Evolutionary conservation across 2,888 invertebrate species (phyloP).

Genomic region (Lacanobia oleracea): DNA sequence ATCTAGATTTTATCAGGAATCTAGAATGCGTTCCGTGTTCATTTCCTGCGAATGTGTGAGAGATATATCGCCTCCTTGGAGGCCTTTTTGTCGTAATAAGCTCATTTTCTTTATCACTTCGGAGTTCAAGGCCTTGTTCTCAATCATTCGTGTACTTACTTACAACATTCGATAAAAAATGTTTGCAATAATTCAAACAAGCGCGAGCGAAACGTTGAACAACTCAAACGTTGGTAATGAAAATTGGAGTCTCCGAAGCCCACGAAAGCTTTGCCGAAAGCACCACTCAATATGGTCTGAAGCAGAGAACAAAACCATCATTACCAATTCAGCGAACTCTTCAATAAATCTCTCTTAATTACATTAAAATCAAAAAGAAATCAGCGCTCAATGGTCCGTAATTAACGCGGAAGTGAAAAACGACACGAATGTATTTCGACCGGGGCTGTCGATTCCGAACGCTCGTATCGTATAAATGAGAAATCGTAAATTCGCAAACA

Average conservation of each 20-base stretch:
- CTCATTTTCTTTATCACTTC: constrained; percentile 41
- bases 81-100: constrained; percentile 40
- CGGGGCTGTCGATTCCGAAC: constrained; percentile 42
- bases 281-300: constrained; percentile 26
- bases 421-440: constrained; percentile 48
- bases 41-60: constrained; percentile 57
- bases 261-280: constrained; percentile 22
- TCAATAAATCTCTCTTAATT: constrained; percentile 60
- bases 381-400: constrained; percentile 54
- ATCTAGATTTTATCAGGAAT: constrained; percentile 59
- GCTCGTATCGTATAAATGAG: constrained; percentile 42
- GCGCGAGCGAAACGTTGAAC: constrained; percentile 11
- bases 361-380: constrained; percentile 63
- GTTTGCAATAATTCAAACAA: constrained; percentile 6
- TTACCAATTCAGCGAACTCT: constrained; percentile 37
- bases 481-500: constrained; percentile 55
- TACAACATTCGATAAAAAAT: constrained; percentile 19
- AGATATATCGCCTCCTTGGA: constrained; percentile 35
- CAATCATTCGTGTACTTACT: constrained; percentile 2
- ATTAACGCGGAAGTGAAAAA: constrained; percentile 60
- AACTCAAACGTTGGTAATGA: background rate
- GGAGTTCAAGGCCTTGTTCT: constrained; percentile 44
- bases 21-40: constrained; percentile 57
- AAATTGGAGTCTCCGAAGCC: constrained; percentile 28
- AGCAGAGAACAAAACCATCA: constrained; percentile 44